Evolutionary conservation across 2,888 invertebrate species (phyloP), one percentile per base, ranked within the genome.

Genomic region (Sepiola atlantica): DNA sequence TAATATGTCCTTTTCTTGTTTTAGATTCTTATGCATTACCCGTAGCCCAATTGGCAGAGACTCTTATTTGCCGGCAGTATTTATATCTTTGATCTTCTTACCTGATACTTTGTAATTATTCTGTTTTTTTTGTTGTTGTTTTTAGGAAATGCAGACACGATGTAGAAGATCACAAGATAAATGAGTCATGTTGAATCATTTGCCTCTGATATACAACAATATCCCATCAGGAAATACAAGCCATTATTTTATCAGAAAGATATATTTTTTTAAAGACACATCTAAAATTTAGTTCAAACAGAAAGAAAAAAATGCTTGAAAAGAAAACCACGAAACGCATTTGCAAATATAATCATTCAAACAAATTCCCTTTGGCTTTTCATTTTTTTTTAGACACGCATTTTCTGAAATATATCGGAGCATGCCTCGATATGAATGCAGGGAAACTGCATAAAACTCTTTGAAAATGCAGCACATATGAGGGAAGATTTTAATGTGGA

Each of bases 351-450:
- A 77, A 77, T 77, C 77, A 77, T 32, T 77, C 77, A 77, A 77
- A n/a, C 77, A 16, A n/a, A 77, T n/a, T 77, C 77, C 77, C 77
- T 77, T 77, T 77, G 77, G 77, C 77, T 77, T 77, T 77, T 77
- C 77, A 2, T 45, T 77, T 77, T 77, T 77, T 77, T 77, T 77
- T 77, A 77, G 77, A 77, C 14, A n/a, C 32, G 77, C 77, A 16
- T 77, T 77, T 77, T 77, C n/a, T 32, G 77, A 77, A 77, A 77
- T 18, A 77, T 77, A 77, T 77, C 32, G n/a, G 16, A n/a, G 16
- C n/a, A 77, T 77, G 28, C 12, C 24, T 61, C 61, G 10, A 61
- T 24, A 12, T 12, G 77, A n/a, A 77, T 77, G 10, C 28, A n/a
- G n/a, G 16, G n/a, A n/a, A 77, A 77, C 16, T 18, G 16, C 14